Base-by-base conservation (phyloP, 53 echinoderm and acorn worm genomes). In the Paracentrotus lividus region DNA sequence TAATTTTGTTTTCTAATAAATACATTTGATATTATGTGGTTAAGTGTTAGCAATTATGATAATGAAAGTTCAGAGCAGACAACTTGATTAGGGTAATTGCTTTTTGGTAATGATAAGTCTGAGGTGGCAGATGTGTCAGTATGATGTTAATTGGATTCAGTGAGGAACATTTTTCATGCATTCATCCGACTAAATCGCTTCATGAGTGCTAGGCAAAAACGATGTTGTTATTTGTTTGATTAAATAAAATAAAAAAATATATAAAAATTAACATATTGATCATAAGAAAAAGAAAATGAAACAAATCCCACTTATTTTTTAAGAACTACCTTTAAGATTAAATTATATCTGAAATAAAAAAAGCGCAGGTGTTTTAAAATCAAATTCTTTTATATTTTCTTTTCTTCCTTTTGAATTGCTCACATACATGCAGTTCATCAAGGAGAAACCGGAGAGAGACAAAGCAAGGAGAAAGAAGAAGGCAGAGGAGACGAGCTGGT, bases 401-500 rank as follows among this genome's bases (percentile, higher is more conserved):
- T 65, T 65, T 2, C 8, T 76, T 85, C 58, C 4, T 51, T 8
- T 27, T 85, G 26, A 85, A 49, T 27, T 12, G 23, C 49, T 51
- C 49, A 13, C 66, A 24, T 42, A 60, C 61, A 33, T 61, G 3
- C 32, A 88, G 93, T 93, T 93, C 60, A 93, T 93, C 93, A 84
- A 42, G 65, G 93, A 85, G 68, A 84, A 65, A 33, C 93, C 93
- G 23, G 93, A 93, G 93, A 81, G 93, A 85, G 85, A 84, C 43
- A 85, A 16, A 43, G 45, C 42, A 40, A 81, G 93, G 44, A 93
- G 58, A 34, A 96, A 97, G 84, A 96, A 96, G 91, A 93, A 90
- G n/a, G 86, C 75, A 10, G 52, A 90, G 12, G 95, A 96, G 55
- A 93, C 67, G 32, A 95, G 94, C 93, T 97, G 96, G 95, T 81